Conservation (phyloP, 1,140 invertebrate species). For the Procambarus virginalis region DNA sequence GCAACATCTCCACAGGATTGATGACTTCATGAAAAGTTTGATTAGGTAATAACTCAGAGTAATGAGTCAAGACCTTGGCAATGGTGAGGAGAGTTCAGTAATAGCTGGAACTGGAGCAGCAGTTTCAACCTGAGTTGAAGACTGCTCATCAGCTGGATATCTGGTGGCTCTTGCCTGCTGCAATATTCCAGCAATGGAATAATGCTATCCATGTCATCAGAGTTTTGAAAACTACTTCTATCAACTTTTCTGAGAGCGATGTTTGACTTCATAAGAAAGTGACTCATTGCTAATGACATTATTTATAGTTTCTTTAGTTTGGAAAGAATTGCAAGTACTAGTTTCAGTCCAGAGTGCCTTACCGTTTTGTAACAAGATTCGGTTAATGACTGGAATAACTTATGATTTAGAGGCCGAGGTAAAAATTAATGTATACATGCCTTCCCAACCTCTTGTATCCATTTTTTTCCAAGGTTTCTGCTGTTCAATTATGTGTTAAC, state of each 20-base stretch:
- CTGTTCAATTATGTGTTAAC: slow-evolving; percentile 18
- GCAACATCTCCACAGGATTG: slow-evolving; percentile 36
- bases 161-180: background rate
- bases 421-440: slow-evolving; percentile 3
- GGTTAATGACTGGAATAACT: slow-evolving; percentile 24
- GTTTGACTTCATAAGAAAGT: background rate
- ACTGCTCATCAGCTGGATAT: background rate
- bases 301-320: slow-evolving; percentile 36
- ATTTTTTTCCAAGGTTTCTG: slow-evolving; percentile 36
- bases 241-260: background rate
- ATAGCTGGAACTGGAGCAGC: background rate
- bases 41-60: slow-evolving; percentile 15
- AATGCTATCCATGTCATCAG: background rate
- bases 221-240: background rate
- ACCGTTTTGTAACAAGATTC: background rate
- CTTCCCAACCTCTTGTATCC: slow-evolving; percentile 2
- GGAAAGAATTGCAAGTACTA: slow-evolving; percentile 23
- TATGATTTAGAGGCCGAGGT: slow-evolving; percentile 6
- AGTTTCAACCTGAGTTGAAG: background rate
- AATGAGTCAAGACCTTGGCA: slow-evolving; percentile 27
- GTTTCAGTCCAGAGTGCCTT: slow-evolving; percentile 8
- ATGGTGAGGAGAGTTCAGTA: slow-evolving; percentile 12
- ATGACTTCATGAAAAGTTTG: slow-evolving; percentile 14
- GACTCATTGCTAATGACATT: slow-evolving; percentile 1
- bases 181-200: slow-evolving; percentile 30